Base-by-base conservation (phyloP, 2,888 invertebrate species). In the Sphaerophoria rueppellii region DNA sequence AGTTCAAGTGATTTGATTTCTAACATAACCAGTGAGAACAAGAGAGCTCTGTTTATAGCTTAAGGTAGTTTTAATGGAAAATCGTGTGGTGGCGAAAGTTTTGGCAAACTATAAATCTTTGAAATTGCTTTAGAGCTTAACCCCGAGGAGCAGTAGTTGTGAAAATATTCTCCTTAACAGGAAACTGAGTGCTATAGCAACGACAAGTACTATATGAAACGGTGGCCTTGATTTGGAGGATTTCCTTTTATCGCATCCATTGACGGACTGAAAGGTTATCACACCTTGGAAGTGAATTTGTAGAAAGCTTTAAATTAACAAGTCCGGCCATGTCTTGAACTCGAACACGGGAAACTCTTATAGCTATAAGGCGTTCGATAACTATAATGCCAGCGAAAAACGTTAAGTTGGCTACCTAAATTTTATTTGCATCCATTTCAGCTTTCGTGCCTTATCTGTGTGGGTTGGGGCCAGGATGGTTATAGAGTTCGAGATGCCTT, bases 391-490 rank as follows among this genome's bases (percentile, higher is more conserved):
- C 70, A 78, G 70, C 70, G 65, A 79, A 75, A 24, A 24, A 61
- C 71, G 67, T 80, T 67, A 75, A 67, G 43, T 79, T 83, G 75
- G 50, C 75, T 67, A 79, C 70, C 79, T 67, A 58, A 37, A 79
- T 78, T 78, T 78, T 82, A 82, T 78, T 65, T 57, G 46, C 63
- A 73, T 40, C 43, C 75, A 79, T 79, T 54, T 67, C 54, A 43
- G 71, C 75, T 67, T 67, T 61, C 75, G 75, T 83, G 80, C 71
- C 83, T 83, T 83, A 83, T 83, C 83, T 83, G 75, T 67, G 63
- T 34, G 60, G 24, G 24, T 24, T 24, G 24, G 24, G 24, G 24
- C 24, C 24, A 24, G 24, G 24, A 24, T 24, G 24, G 24, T 24
- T 24, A 24, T 24, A 24, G 24, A 24, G 24, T 24, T n/a, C n/a